These are phyloP conservation scores for Morpho helenor DNA, from an alignment of 2,888 invertebrate species.

Conservation along the genomic window DNA sequence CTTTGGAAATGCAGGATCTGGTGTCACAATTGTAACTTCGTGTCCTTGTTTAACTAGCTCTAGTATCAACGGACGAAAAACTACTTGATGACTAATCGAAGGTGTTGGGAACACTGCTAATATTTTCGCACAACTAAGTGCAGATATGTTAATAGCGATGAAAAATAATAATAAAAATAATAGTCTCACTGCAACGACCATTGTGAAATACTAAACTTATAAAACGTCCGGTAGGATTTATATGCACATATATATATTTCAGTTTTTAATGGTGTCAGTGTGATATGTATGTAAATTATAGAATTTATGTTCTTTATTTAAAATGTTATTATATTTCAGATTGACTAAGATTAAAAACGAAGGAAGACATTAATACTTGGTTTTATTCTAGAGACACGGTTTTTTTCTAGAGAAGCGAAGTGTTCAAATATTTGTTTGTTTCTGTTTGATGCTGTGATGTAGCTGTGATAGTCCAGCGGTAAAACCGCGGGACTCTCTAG, in stretches of 20 bases:
- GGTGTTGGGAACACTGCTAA: constrained; percentile 43
- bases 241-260: neutral
- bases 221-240: neutral
- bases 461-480: too few relatives aligned
- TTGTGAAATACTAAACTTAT: neutral
- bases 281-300: too few relatives aligned
- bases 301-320: too few relatives aligned
- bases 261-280: too few relatives aligned
- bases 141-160: neutral
- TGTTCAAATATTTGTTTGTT: too few relatives aligned
- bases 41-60: constrained; percentile 52
- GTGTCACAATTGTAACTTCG: constrained; percentile 45
- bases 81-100: constrained; percentile 44
- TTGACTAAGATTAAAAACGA: too few relatives aligned
- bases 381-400: too few relatives aligned
- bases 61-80: constrained; percentile 42
- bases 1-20: constrained; percentile 40
- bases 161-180: neutral
- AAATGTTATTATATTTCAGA: too few relatives aligned
- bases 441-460: too few relatives aligned
- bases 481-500: too few relatives aligned
- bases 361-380: too few relatives aligned
- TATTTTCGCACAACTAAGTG: constrained; percentile 35
- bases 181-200: neutral
- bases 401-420: too few relatives aligned